These are phyloP conservation scores for Spheniscus mendiculus DNA, from an alignment of 2,113 vertebrate genomes.

Conservation along the genomic window DNA sequence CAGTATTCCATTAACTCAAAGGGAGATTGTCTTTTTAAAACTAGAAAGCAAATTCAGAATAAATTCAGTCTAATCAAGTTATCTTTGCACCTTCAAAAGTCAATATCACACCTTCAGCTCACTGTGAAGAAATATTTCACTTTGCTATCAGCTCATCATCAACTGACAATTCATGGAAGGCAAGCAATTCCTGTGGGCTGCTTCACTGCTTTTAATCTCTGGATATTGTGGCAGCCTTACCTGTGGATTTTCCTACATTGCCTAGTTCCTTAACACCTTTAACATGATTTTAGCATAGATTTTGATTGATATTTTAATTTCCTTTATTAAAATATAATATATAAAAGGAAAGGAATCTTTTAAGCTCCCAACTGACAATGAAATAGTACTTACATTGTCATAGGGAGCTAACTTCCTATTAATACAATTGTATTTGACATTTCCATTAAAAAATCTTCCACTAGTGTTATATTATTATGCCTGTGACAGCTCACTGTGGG, in stretches of 20 bases:
- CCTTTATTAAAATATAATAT: not conserved
- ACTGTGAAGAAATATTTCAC: conserved; percentile 41
- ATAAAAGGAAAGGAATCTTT: not conserved
- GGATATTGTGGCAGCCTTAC: not conserved
- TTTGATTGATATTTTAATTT: conserved; percentile 41
- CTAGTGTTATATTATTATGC: not conserved
- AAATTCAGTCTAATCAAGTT: conserved; percentile 26
- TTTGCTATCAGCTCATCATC: conserved; percentile 39
- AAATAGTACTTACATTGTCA: not conserved
- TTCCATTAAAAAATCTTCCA: conserved; percentile 41
- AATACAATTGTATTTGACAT: conserved; percentile 42
- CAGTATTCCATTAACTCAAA: not conserved
- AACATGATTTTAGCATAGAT: conserved; percentile 13
- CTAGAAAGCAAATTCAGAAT: not conserved
- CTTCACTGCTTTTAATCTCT: conserved; percentile 23
- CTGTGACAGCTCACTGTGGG: not conserved
- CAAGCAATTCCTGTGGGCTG: not conserved
- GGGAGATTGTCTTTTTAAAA: not conserved
- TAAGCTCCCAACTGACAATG: not conserved
- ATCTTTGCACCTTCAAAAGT: conserved; percentile 30
- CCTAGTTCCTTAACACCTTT: not conserved
- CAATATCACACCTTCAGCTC: conserved; percentile 47
- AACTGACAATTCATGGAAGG: conserved; percentile 26
- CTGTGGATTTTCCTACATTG: not conserved
- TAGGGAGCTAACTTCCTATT: conserved; percentile 5